Base-by-base conservation (phyloP, 1,140 invertebrate species). In the Pseudomyrmex dendroicus region DNA sequence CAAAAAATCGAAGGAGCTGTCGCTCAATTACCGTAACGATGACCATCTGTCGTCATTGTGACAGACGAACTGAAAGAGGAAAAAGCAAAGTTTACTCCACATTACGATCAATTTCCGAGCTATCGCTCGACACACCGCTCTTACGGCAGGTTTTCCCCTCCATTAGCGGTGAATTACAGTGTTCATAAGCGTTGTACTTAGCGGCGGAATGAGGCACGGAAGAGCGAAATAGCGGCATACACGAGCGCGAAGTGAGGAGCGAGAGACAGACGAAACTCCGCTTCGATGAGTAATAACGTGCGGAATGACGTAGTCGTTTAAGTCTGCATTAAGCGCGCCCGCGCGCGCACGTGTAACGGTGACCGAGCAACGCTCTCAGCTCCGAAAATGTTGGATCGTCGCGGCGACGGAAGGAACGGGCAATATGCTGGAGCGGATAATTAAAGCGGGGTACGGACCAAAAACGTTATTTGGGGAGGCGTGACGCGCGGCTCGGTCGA, bases 111-210 rank as follows among this genome's bases (percentile, higher is more conserved):
- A 72, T 80, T 72, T 72, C 25, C 66, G 54, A 59, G 17, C 66
- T 20, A 70, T 80, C 76, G 54, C 20, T 25, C 59, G 76, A 35
- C 35, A 44, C 35, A 70, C 35, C 44, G 44, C 76, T 48, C 54
- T 78, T 44, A 25, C 76, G 54, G 44, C 66, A 59, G 66, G 76
- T 80, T 72, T 80, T 80, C 66, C 54, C 76, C 66, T 59, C 67
- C 76, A 80, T 80, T 80, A 72, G 20, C 76, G 76, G 12, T 80
- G 76, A 80, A 80, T 80, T 80, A 80, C 76, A 72, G 76, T 80
- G 66, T 72, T 80, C 59, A 72, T 72, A 80, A 80, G 54, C 76
- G 66, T 66, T 22, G 67, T 80, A 72, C 76, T 70, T 72, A 72
- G 56, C 76, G 52, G 25, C 48, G n/a, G 46, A 66, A 66, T 25